These are phyloP conservation scores for Coilia nasus DNA, from an alignment of 2,797 vertebrate species.

Conservation along the genomic window DNA sequence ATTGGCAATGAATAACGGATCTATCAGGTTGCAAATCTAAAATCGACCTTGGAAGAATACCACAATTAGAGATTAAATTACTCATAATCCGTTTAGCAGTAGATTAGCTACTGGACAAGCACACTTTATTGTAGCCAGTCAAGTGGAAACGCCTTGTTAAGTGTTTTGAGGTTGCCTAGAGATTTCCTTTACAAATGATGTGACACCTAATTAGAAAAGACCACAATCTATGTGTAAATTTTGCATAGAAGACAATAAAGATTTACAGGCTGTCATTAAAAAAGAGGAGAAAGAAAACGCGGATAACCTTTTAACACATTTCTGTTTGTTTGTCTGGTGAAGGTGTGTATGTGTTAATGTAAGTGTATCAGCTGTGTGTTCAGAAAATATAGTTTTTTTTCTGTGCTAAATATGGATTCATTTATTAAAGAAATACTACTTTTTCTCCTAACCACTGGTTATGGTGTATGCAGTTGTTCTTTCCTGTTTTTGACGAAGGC, in stretches of 20 bases:
- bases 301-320: no score
- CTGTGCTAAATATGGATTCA: no score
- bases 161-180: slow-evolving; percentile 4
- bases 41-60: slow-evolving; percentile 63
- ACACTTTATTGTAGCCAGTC: slow-evolving; percentile 71
- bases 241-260: background rate
- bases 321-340: no score
- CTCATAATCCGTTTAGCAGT: slow-evolving; percentile 69
- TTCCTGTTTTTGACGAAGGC: background rate
- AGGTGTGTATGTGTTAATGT: no score
- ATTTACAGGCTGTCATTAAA: background rate
- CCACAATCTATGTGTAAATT: background rate
- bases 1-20: slow-evolving; percentile 67
- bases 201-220: background rate
- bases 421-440: no score
- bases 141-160: slow-evolving; percentile 20
- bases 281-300: no score
- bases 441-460: no score
- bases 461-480: background rate
- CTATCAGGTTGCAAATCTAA: slow-evolving; percentile 74
- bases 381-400: no score
- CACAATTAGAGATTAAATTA: slow-evolving; percentile 79
- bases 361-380: no score
- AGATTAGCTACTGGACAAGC: slow-evolving; percentile 55
- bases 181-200: slow-evolving; percentile 3